Conservation (phyloP, 2,113 vertebrate genomes). For the Hucho hucho region DNA sequence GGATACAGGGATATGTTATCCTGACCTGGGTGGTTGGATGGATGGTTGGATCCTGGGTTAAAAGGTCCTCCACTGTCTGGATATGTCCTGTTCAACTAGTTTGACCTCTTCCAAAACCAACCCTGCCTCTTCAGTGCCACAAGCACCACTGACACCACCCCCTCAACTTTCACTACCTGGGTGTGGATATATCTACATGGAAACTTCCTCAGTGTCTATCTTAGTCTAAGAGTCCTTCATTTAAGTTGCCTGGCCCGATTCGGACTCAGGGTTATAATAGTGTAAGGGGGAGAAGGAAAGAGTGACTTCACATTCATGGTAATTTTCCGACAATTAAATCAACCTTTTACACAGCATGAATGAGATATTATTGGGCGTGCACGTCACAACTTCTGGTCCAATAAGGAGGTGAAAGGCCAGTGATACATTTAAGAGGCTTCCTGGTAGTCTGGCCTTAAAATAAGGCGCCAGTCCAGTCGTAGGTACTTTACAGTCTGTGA, state of each 20-base stretch:
- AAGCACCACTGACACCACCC: neutral
- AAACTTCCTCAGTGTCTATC: neutral
- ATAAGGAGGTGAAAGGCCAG: neutral
- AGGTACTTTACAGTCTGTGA: neutral
- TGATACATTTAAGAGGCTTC: constrained; percentile 8
- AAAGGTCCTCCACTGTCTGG: neutral
- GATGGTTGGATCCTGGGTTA: no score
- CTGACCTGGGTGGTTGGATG: no score
- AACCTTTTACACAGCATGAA: neutral
- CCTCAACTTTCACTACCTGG: neutral
- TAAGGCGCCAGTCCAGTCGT: neutral
- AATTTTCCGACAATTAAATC: neutral
- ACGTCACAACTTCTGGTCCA: neutral
- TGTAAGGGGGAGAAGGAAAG: neutral
- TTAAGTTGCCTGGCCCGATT: neutral
- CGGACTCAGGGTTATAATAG: neutral
- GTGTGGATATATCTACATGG: neutral
- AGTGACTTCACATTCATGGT: neutral
- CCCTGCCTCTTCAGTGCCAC: neutral
- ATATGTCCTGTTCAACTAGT: neutral
- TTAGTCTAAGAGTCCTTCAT: neutral
- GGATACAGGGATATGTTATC: neutral
- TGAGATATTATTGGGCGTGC: neutral
- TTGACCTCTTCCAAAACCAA: neutral
- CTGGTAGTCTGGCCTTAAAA: neutral